Conservation (phyloP, 2,113 vertebrate species). For the Rhea pennata region DNA sequence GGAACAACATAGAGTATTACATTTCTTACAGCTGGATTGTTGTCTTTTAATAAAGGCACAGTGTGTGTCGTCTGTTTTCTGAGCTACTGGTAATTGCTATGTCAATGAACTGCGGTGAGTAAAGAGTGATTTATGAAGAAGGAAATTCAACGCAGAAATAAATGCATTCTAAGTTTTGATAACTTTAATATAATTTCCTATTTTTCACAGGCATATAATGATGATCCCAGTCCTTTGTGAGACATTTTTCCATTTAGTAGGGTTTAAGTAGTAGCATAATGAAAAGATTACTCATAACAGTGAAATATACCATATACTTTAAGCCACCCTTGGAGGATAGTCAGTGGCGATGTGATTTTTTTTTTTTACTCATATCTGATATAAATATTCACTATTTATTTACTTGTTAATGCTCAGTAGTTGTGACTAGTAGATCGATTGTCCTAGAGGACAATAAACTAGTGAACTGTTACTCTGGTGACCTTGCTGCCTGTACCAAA, state of each 20-base stretch:
- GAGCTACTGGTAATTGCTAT: neutral
- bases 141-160: neutral
- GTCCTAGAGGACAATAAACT: neutral
- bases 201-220: neutral
- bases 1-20: neutral
- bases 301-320: neutral
- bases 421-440: neutral
- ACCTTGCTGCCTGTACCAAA: neutral
- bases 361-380: neutral
- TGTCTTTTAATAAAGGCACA: neutral
- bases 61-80: slow-evolving; percentile 9
- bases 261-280: neutral
- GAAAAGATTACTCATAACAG: neutral
- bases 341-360: neutral
- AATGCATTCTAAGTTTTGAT: neutral
- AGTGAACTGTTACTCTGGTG: neutral
- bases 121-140: neutral
- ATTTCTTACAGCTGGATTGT: neutral
- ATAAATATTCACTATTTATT: neutral
- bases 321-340: neutral
- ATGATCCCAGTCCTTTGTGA: neutral
- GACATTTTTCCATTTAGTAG: neutral
- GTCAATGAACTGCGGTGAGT: neutral
- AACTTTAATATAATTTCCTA: neutral
- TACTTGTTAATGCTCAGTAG: neutral